These are phyloP conservation scores for Daboia siamensis DNA, from an alignment of 2,113 vertebrate species.

Conservation along the genomic window DNA sequence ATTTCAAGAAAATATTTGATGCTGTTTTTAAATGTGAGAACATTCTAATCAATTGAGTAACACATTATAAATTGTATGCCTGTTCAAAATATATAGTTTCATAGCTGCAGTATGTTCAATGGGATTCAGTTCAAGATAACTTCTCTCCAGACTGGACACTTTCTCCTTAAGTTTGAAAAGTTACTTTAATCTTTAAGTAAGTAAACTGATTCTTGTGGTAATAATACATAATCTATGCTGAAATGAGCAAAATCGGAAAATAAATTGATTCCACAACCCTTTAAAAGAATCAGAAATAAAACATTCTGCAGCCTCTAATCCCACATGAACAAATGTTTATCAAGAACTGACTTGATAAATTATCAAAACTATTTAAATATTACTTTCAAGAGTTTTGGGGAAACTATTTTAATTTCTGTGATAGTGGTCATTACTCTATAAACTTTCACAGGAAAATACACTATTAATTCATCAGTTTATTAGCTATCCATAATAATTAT, in stretches of 20 bases:
- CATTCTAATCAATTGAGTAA: not conserved
- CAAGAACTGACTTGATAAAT: constrained; percentile 8
- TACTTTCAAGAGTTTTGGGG: not conserved
- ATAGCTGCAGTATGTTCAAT: not conserved
- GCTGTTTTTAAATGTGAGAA: not conserved
- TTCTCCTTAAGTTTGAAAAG: not conserved
- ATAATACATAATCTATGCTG: not conserved
- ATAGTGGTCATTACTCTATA: constrained; percentile 46
- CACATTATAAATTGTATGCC: not conserved
- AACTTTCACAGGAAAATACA: constrained; percentile 22
- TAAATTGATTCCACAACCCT: not conserved
- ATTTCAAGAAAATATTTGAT: not conserved
- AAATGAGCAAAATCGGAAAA: not conserved
- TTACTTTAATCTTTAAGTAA: not conserved
- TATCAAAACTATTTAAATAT: constrained; percentile 25
- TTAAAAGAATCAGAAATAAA: not conserved
- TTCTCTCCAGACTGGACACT: not conserved
- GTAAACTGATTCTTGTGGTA: not conserved
- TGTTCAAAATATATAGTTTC: not conserved
- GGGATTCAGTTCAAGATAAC: not conserved
- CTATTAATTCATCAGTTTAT: constrained; percentile 31
- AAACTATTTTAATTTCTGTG: constrained; percentile 9
- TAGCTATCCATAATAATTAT: constrained; percentile 44
- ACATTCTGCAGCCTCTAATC: not conserved
- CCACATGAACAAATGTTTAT: not conserved